These are phyloP conservation scores for Ptilorrhoa leucosticta DNA, from an alignment of 2,113 vertebrate genomes.

Conservation along the genomic window DNA sequence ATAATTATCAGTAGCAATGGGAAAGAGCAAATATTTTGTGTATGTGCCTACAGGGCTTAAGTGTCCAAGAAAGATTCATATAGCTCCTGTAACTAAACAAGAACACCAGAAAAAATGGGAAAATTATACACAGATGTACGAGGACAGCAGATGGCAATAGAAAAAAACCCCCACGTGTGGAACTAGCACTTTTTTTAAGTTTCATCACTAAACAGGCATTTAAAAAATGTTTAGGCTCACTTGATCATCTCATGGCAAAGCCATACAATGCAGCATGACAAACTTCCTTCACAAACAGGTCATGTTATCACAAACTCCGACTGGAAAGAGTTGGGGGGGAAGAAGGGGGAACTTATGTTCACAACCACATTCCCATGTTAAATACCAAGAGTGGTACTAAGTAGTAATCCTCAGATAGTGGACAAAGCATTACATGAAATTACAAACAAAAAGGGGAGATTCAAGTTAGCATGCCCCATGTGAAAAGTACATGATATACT, in stretches of 20 bases:
- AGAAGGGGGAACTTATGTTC: not conserved
- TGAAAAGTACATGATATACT: not conserved
- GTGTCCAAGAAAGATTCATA: not conserved
- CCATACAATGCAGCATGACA: not conserved
- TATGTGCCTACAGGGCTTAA: not conserved
- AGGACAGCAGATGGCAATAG: not conserved
- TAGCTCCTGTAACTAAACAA: not conserved
- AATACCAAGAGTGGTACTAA: not conserved
- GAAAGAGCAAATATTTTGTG: not conserved
- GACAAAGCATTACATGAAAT: not conserved
- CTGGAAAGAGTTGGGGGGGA: not conserved
- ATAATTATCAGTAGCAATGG: not conserved
- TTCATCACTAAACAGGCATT: not conserved
- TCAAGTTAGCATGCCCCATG: not conserved
- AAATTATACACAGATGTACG: not conserved
- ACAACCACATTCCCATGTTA: not conserved
- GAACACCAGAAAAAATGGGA: conserved; percentile 13
- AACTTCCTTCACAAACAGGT: not conserved
- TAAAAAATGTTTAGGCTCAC: not conserved
- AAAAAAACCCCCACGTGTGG: not conserved
- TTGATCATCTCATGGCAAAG: not conserved
- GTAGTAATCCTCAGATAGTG: not conserved
- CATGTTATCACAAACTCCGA: not conserved
- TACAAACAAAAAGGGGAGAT: not conserved
- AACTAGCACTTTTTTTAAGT: not conserved